phyloP scores from a whole-genome alignment of 37 sponge, comb jelly and placozoan species.

The Cliona cf. orientalis region DNA sequence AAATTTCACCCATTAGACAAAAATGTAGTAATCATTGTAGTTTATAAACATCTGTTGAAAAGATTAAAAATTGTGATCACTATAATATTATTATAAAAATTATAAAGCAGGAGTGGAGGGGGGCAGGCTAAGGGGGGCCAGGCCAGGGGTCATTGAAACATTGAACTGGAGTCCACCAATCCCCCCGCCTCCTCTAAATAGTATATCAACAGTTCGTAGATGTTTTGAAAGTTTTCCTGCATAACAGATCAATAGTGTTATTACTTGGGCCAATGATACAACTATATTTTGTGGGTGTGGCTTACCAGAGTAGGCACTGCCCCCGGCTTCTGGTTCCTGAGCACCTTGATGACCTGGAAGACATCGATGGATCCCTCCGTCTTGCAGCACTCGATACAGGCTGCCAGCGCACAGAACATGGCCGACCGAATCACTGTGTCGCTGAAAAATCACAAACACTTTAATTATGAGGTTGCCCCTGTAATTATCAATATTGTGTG shows the following conservation, averaged over 20 bases:
- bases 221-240: background rate
- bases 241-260: background rate
- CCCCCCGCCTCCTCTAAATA: background rate
- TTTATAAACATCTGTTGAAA: background rate
- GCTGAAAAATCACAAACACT: too few species aligned
- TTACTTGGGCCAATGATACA: background rate
- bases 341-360: conserved; percentile 69
- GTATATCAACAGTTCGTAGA: background rate
- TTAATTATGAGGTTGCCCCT: too few species aligned
- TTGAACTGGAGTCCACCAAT: too few species aligned
- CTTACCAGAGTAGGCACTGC: conserved; percentile 70
- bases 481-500: too few species aligned
- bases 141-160: too few species aligned
- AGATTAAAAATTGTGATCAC: background rate
- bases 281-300: background rate
- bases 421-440: conserved; percentile 79
- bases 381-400: conserved; percentile 75
- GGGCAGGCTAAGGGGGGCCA: too few species aligned
- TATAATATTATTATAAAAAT: background rate
- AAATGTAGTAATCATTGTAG: background rate
- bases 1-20: background rate
- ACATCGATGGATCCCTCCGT: conserved; percentile 80
- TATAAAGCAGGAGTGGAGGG: background rate
- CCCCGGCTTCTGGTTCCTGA: conserved; percentile 69
- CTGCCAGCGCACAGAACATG: conserved; percentile 72